A percentile compares a stretch with the other conserved stretches of the same genome.
phyloP scores from a whole-genome alignment of 1,140 invertebrate species.

The Idris sp. region DNA sequence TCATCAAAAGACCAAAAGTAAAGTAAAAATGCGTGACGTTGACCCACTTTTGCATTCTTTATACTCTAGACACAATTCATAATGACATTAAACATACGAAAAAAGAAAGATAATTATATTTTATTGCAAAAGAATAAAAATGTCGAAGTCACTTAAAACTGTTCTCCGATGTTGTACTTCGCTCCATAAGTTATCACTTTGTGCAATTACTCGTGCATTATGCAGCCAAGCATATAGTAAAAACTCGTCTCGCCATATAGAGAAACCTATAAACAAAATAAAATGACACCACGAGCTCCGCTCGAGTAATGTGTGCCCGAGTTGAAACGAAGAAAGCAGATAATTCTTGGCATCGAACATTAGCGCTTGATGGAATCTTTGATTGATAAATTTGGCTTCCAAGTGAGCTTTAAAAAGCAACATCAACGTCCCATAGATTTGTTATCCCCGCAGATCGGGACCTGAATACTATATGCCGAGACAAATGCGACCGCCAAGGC shows the following conservation, averaged over 20 bases:
- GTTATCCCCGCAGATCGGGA: conserved; percentile 71
- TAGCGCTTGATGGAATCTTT: conserved; percentile 57
- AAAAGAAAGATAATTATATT: no score
- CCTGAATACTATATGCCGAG: conserved; percentile 64
- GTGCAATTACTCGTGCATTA: conserved; percentile 39
- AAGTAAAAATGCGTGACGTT: no score
- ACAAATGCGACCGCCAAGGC: conserved; percentile 72
- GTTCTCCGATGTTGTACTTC: conserved; percentile 9
- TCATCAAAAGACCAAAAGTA: no score
- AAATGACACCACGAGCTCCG: no score
- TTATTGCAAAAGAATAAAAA: no score
- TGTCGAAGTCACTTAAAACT: neutral
- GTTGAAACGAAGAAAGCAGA: conserved; percentile 30
- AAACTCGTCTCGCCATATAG: conserved; percentile 22
- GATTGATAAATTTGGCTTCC: conserved; percentile 66
- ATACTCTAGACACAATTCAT: no score
- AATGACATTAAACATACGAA: no score
- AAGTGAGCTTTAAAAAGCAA: conserved; percentile 58
- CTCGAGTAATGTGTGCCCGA: no score
- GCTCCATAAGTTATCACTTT: conserved; percentile 35
- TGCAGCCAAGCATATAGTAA: conserved; percentile 19
- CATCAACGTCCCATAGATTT: conserved; percentile 66
- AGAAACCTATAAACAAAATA: conserved; percentile 25
- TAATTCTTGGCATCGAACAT: conserved; percentile 53
- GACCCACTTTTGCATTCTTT: no score